phyloP scores from a whole-genome alignment of 1,140 invertebrate genomes.

The Mya arenaria region DNA sequence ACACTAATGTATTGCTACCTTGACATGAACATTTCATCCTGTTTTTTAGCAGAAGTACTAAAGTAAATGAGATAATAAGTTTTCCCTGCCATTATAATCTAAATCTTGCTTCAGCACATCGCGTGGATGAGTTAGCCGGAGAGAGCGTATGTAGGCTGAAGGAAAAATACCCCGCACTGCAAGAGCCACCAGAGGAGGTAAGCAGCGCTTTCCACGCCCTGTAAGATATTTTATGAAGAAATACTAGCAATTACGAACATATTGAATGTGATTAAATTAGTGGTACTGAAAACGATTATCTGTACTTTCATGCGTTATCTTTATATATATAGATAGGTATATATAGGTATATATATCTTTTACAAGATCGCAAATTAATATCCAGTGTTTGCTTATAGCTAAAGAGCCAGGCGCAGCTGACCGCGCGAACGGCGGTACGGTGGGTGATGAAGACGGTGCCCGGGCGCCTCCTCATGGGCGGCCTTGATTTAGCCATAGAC shows the following conservation, averaged over 20 bases:
- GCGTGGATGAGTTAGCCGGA: constrained; percentile 26
- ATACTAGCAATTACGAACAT: no score
- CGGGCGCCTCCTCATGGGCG: background rate
- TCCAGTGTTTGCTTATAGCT: background rate
- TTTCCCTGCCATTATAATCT: background rate
- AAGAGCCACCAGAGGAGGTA: constrained; percentile 30
- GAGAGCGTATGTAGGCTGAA: constrained; percentile 21
- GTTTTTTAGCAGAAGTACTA: background rate
- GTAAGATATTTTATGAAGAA: no score
- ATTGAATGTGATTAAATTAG: no score
- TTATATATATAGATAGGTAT: no score
- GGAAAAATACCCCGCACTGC: constrained; percentile 32
- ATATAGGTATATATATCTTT: no score
- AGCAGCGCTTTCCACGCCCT: background rate
- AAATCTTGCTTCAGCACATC: background rate
- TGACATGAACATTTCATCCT: background rate
- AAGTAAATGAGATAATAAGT: background rate
- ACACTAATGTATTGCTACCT: background rate
- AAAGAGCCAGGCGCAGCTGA: background rate
- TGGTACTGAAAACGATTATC: no score
- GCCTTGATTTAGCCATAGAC: constrained; percentile 29
- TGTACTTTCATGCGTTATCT: no score
- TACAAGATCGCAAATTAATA: no score
- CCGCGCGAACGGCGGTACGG: background rate
- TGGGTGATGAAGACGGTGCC: constrained; percentile 25